Conservation (phyloP, 2,113 vertebrate genomes). For the Peromyscus leucopus region DNA sequence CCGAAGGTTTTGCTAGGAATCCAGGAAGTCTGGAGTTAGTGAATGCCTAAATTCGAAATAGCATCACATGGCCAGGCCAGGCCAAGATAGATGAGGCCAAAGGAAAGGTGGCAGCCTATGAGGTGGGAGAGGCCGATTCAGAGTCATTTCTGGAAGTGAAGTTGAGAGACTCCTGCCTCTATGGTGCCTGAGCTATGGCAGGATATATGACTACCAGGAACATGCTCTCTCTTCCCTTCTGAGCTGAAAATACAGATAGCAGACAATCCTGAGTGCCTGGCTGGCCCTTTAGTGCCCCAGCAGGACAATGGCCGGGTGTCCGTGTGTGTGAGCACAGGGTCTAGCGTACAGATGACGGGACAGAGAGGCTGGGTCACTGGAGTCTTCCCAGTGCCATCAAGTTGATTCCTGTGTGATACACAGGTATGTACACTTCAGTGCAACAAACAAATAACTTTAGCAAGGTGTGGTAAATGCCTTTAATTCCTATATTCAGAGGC, state of each 20-base stretch:
- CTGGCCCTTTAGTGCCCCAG: background rate
- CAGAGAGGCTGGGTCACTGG: background rate
- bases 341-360: background rate
- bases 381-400: background rate
- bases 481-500: background rate
- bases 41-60: background rate
- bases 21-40: background rate
- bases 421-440: background rate
- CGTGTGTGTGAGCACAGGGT: background rate
- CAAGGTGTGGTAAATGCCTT: background rate
- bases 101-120: accelerated
- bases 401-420: background rate
- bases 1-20: background rate
- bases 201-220: background rate
- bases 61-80: background rate
- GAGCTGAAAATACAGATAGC: too few relatives aligned
- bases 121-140: too few relatives aligned
- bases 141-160: background rate
- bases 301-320: background rate
- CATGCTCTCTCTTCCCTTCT: background rate
- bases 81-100: background rate
- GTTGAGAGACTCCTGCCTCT: background rate
- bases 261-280: too few relatives aligned
- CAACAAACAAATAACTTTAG: background rate
- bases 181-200: background rate